Conservation (phyloP, 2,888 invertebrate species). For the Sphaeridia pumilis region DNA sequence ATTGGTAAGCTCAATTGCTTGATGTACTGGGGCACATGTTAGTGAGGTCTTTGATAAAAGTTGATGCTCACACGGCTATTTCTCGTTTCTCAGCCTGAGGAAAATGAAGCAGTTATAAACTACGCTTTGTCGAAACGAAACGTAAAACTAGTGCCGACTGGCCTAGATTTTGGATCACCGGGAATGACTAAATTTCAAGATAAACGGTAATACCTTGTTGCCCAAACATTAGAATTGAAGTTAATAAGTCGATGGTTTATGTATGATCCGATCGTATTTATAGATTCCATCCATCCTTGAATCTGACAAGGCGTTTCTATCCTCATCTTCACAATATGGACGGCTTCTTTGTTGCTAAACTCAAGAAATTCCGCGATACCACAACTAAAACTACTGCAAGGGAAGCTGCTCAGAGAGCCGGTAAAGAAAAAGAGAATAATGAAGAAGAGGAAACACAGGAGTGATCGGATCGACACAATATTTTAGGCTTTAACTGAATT, state of each 20-base stretch:
- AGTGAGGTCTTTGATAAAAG: not conserved
- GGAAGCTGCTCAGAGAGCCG: constrained; percentile 17
- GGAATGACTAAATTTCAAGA: constrained; percentile 84
- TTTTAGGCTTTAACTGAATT: too few species aligned
- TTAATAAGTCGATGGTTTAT: too few species aligned
- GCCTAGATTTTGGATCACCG: constrained; percentile 87
- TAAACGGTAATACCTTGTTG: constrained; percentile 37
- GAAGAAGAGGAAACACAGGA: not conserved
- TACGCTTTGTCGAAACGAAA: constrained; percentile 80
- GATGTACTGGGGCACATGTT: not conserved
- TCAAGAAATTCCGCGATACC: constrained; percentile 87
- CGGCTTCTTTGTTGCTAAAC: constrained; percentile 96
- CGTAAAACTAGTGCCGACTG: constrained; percentile 86
- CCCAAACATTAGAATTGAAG: not conserved
- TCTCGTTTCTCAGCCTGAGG: constrained; percentile 60
- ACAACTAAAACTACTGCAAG: constrained; percentile 40
- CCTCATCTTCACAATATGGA: constrained; percentile 99
- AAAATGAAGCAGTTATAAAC: constrained; percentile 96
- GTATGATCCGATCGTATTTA: too few species aligned
- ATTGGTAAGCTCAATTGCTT: constrained; percentile 45
- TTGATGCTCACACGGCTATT: not conserved
- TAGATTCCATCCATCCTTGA: constrained; percentile 81
- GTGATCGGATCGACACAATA: too few species aligned
- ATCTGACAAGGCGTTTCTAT: constrained; percentile 80
- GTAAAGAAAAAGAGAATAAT: constrained; percentile 6